Conservation (phyloP, 2,113 vertebrate genomes). For the Amphilophus citrinellus region DNA sequence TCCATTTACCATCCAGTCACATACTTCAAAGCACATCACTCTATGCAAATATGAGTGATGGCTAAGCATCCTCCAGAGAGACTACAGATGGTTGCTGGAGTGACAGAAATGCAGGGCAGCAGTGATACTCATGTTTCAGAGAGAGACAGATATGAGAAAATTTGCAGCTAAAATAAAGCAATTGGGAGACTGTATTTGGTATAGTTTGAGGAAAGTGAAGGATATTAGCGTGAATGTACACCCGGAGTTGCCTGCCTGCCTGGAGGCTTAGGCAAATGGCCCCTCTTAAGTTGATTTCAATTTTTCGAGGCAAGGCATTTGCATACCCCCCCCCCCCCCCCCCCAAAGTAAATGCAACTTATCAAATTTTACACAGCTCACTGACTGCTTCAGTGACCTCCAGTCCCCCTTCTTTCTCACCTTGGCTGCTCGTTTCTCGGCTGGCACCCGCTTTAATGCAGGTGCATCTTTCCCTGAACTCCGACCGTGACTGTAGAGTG, state of each 20-base stretch:
- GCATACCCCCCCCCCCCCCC: no score
- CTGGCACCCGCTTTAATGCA: slow-evolving; percentile 72
- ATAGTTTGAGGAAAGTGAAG: neutral
- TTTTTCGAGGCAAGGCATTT: neutral
- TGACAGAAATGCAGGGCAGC: neutral
- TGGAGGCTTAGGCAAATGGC: no score
- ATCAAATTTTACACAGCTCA: neutral
- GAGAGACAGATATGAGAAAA: neutral
- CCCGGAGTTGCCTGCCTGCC: neutral
- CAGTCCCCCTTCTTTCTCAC: slow-evolving; percentile 48
- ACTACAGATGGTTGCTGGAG: neutral
- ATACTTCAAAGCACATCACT: neutral
- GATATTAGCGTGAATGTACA: neutral
- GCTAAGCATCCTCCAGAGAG: neutral
- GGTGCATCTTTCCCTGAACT: slow-evolving; percentile 26
- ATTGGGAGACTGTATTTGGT: neutral
- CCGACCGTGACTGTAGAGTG: slow-evolving; percentile 75
- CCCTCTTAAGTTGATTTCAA: neutral
- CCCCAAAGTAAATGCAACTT: neutral
- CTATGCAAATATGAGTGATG: neutral
- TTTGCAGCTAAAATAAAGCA: neutral
- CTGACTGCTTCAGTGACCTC: neutral
- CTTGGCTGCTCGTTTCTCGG: slow-evolving; percentile 83
- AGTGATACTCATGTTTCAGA: neutral
- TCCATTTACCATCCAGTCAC: no score